These are phyloP conservation scores for Lepidocyrtoides sp. DNA, from an alignment of 2,888 invertebrate species.

Conservation along the genomic window DNA sequence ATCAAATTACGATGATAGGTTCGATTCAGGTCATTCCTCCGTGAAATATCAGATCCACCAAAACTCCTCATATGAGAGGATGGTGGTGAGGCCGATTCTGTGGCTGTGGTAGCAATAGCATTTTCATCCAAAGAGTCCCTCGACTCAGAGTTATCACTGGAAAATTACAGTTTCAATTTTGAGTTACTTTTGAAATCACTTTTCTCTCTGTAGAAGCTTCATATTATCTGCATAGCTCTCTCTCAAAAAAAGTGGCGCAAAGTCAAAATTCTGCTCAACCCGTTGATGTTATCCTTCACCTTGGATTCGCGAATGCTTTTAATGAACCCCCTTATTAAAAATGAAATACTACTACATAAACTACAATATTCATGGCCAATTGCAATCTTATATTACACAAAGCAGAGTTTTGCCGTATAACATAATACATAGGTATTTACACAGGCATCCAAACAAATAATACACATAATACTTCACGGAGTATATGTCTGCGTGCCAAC, in stretches of 20 bases:
- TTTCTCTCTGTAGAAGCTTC: background rate
- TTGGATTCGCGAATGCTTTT: slow-evolving; percentile 37
- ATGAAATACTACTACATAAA: background rate
- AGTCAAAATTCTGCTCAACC: slow-evolving; percentile 3
- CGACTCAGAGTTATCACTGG: slow-evolving; percentile 90
- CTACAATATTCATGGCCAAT: background rate
- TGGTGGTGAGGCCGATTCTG: slow-evolving; percentile 87
- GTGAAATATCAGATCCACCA: slow-evolving; percentile 83
- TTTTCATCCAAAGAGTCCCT: slow-evolving; percentile 96
- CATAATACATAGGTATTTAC: slow-evolving; percentile 1
- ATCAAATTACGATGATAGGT: slow-evolving; percentile 85
- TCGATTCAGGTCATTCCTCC: slow-evolving; percentile 85
- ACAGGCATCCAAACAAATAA: slow-evolving; percentile 1
- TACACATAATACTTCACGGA: background rate
- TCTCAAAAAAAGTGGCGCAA: background rate
- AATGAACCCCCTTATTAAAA: background rate
- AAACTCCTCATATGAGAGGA: slow-evolving; percentile 85
- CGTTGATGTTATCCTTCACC: slow-evolving; percentile 61
- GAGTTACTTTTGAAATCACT: slow-evolving; percentile 22
- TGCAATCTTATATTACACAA: slow-evolving; percentile 8
- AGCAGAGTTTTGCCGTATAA: background rate
- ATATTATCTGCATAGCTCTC: background rate
- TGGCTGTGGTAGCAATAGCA: slow-evolving; percentile 87
- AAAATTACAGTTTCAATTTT: slow-evolving; percentile 83
- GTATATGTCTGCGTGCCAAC: background rate